A percentile compares a stretch with the other conserved stretches of the same genome.
phyloP scores from a whole-genome alignment of 2,113 vertebrate genomes.

The Pedionomus torquatus region DNA sequence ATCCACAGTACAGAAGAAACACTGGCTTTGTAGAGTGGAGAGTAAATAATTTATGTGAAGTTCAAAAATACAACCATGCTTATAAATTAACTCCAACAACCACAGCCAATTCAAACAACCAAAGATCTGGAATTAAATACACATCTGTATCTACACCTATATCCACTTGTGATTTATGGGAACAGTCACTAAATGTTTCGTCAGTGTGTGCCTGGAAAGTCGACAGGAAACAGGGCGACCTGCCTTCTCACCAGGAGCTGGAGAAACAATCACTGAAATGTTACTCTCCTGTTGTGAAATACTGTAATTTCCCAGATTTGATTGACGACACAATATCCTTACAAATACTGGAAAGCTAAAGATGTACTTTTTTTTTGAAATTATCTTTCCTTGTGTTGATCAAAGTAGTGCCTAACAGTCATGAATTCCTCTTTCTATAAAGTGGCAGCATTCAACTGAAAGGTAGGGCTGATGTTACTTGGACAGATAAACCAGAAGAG shows the following conservation, averaged over 20 bases:
- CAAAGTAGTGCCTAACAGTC: background rate
- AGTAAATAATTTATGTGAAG: slow-evolving; percentile 48
- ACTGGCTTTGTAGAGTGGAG: background rate
- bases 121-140: background rate
- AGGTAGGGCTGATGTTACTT: background rate
- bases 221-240: background rate
- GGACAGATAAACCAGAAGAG: background rate
- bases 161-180: background rate
- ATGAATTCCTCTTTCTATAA: background rate
- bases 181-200: background rate
- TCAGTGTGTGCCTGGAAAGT: background rate
- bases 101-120: background rate
- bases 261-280: background rate
- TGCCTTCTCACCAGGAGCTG: background rate
- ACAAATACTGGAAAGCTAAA: background rate
- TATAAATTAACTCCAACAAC: slow-evolving; percentile 46
- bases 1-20: background rate
- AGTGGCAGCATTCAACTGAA: background rate
- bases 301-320: background rate
- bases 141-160: background rate
- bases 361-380: background rate
- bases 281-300: background rate
- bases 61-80: slow-evolving; percentile 25
- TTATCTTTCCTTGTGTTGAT: background rate
- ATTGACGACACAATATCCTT: background rate